Percentiles rank a stretch among this genome's conserved stretches.
Conservation (phyloP, 2,113 vertebrate species). For the Platichthys stellatus region DNA sequence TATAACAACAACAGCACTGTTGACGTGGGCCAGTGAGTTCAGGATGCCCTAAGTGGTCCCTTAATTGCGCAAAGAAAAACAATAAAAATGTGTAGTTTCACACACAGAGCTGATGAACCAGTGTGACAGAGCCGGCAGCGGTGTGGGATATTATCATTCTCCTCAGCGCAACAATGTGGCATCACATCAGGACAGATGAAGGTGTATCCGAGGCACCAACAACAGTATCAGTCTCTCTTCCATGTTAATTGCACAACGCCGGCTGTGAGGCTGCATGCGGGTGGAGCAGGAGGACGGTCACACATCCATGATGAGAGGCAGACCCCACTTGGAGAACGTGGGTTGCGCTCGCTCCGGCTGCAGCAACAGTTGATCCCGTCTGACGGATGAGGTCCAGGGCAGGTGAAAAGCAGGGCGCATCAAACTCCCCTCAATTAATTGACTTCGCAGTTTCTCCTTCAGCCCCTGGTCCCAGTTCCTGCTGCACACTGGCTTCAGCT, state of each 20-base stretch:
- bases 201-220: slow-evolving; percentile 73
- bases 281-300: slow-evolving; percentile 66
- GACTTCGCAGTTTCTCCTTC: slow-evolving; percentile 56
- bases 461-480: slow-evolving; percentile 27
- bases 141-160: slow-evolving; percentile 70
- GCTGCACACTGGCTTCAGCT: slow-evolving; percentile 54
- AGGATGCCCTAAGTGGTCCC: slow-evolving; percentile 36
- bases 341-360: slow-evolving; percentile 57
- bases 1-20: slow-evolving; percentile 52
- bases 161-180: slow-evolving; percentile 72
- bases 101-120: slow-evolving; percentile 45
- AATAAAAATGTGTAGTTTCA: slow-evolving; percentile 39
- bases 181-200: slow-evolving; percentile 75
- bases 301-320: slow-evolving; percentile 62
- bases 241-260: slow-evolving; percentile 63
- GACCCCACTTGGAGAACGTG: slow-evolving; percentile 64
- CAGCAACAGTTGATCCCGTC: slow-evolving; percentile 83
- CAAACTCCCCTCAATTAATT: slow-evolving; percentile 53
- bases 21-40: slow-evolving; percentile 40
- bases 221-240: slow-evolving; percentile 73
- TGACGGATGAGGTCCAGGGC: slow-evolving; percentile 66
- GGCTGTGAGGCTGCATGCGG: slow-evolving; percentile 52
- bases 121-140: slow-evolving; percentile 62
- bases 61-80: slow-evolving; percentile 1
- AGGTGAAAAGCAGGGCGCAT: slow-evolving; percentile 29